Evolutionary conservation across 2,113 vertebrate genomes (phyloP).

Genomic region (Passer domesticus): DNA sequence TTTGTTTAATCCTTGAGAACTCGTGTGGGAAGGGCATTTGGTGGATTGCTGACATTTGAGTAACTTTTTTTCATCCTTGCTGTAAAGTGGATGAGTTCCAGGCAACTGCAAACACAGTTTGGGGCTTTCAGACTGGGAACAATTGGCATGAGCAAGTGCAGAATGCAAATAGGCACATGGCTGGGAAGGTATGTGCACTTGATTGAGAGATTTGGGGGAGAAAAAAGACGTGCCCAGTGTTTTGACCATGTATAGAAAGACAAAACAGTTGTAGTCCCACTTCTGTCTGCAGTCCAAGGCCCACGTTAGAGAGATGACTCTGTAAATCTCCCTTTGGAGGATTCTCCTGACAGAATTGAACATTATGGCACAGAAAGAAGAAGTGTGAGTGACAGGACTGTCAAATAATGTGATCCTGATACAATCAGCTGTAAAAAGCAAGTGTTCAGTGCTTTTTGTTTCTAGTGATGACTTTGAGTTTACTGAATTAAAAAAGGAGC

Average conservation of each 20-base stretch:
- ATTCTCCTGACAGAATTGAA: not conserved
- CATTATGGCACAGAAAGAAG: not conserved
- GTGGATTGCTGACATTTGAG: slow-evolving; percentile 53
- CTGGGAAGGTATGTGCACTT: not conserved
- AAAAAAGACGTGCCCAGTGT: not conserved
- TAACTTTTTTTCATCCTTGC: slow-evolving; percentile 13
- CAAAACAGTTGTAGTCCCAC: not conserved
- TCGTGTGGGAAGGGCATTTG: slow-evolving; percentile 57
- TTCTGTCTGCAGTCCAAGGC: not conserved
- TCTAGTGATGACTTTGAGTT: not conserved
- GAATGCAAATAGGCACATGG: slow-evolving; percentile 7
- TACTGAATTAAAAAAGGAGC: not conserved
- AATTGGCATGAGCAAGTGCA: not conserved
- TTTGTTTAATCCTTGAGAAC: slow-evolving; percentile 37
- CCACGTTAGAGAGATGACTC: not conserved
- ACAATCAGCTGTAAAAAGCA: not conserved
- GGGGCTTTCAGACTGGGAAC: slow-evolving; percentile 36
- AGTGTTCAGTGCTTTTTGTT: not conserved
- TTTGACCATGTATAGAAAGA: not conserved
- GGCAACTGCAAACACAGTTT: slow-evolving; percentile 20
- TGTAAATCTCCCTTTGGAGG: not conserved
- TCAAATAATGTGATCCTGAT: not conserved
- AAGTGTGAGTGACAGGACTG: not conserved
- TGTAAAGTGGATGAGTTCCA: slow-evolving; percentile 59
- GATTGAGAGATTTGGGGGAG: not conserved